Base-by-base conservation (phyloP, 92 coral and sea anemone genomes). In the Scolanthus callimorphus region DNA sequence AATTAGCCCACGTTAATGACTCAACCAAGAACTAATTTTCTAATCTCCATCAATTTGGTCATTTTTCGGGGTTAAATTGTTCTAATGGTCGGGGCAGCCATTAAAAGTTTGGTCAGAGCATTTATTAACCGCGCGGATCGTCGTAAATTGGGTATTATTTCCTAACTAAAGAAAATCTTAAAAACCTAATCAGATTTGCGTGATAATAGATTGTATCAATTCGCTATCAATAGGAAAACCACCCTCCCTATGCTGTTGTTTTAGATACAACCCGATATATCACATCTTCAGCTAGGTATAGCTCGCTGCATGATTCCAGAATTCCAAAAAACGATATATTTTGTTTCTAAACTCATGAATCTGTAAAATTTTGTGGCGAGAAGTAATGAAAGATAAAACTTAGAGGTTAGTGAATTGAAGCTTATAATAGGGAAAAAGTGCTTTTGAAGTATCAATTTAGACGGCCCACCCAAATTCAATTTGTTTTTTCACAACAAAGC, bases 1-100 rank as follows among this genome's bases (percentile, higher is more conserved):
- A 82, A 82, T 87, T 87, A 82, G 69, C 45, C 34, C 31, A 20
- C 56, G 62, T 57, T 82, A 82, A 78, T 82, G 95, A 82, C 82
- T 71, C 69, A 65, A 27, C 67, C 89, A 54, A 49, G 60, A 60
- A 61, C 70, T 83, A 87, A 78, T 73, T 77, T 85, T 62, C 79
- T 73, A 68, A 87, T 73, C 82, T 70, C 67, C 73, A 28, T 72
- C 73, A 79, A 50, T 72, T 87, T 80, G 64, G 74, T 81, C 81
- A 85, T 82, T 82, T 87, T 82, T 78, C 73, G 61, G 57, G 73
- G 26, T 65, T 66, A 73, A 87, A 87, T 83, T 58, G 67, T 44
- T 78, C 55, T 78, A 70, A 78, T 78, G 70, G 20, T 58, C 45
- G 27, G 31, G 28, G 43, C 66, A 57, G 17, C 48, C 65, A 63